Conservation (phyloP, 2,797 vertebrate genomes). For the Sitta carolinensis region DNA sequence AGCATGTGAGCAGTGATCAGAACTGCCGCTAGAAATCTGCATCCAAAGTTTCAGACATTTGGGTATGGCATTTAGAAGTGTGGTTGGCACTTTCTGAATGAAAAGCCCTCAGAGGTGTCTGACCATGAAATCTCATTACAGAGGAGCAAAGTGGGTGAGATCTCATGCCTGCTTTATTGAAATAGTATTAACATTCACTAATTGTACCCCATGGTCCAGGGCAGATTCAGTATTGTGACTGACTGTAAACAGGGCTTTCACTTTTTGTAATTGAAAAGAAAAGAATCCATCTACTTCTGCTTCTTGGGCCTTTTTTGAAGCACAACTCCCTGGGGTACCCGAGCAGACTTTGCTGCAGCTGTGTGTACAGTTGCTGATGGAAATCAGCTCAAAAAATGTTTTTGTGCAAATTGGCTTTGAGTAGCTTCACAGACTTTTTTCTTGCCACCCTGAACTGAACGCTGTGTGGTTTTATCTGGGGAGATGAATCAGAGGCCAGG, state of each 20-base stretch:
- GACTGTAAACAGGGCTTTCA: background rate
- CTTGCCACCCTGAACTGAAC: background rate
- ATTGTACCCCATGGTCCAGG: background rate
- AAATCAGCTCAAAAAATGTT: background rate
- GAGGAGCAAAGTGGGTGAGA: background rate
- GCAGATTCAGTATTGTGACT: background rate
- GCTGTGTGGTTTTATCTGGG: background rate
- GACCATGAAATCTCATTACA: background rate
- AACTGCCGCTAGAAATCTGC: background rate
- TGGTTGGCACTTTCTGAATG: background rate
- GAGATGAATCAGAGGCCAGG: background rate
- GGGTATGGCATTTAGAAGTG: background rate
- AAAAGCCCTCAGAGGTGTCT: background rate
- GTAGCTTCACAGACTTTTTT: background rate
- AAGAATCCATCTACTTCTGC: conserved; percentile 3
- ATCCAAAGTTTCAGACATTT: background rate
- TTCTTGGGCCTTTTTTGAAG: background rate
- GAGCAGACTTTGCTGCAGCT: background rate
- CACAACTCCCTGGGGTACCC: background rate
- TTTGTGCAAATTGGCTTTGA: background rate
- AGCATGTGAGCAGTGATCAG: accelerated
- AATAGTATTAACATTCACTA: background rate
- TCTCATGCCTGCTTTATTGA: background rate
- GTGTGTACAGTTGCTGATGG: background rate
- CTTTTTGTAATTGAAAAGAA: background rate